A percentile compares a stretch with the other conserved stretches of the same genome.
These are phyloP conservation scores for Camponotus fellah DNA, from an alignment of 2,888 invertebrate genomes.

Conservation along the genomic window DNA sequence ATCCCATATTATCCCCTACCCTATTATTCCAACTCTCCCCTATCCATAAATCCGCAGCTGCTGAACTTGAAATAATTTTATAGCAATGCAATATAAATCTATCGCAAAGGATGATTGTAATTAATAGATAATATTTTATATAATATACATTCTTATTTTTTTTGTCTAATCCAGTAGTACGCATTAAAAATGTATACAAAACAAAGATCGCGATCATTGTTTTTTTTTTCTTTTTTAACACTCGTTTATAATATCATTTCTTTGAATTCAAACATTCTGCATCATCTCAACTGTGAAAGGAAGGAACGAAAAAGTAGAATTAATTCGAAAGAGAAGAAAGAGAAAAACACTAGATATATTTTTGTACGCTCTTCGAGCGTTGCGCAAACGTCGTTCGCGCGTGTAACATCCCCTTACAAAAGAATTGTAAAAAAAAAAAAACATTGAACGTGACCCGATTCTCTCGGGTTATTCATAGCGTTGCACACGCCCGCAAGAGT, in stretches of 20 bases:
- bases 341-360: conserved; percentile 11
- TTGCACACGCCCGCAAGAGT: conserved; percentile 39
- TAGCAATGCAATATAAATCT: neutral
- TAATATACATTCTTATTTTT: neutral
- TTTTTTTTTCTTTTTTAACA: neutral
- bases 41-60: conserved; percentile 15
- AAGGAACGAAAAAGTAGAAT: conserved; percentile 10
- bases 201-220: neutral
- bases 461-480: conserved; percentile 66
- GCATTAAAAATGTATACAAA: neutral
- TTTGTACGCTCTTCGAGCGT: conserved; percentile 14
- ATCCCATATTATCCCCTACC: neutral
- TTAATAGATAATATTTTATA: conserved; percentile 9
- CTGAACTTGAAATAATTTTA: conserved; percentile 26
- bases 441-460: conserved; percentile 77
- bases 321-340: neutral
- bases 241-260: neutral
- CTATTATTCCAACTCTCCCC: neutral
- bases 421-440: conserved; percentile 57
- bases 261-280: neutral
- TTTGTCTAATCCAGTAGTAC: neutral
- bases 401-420: conserved; percentile 33
- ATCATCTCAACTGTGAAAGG: neutral
- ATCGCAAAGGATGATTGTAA: neutral
- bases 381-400: conserved; percentile 28